Base-by-base conservation (phyloP, 2,113 vertebrate genomes). In the Corythaixoides concolor region DNA sequence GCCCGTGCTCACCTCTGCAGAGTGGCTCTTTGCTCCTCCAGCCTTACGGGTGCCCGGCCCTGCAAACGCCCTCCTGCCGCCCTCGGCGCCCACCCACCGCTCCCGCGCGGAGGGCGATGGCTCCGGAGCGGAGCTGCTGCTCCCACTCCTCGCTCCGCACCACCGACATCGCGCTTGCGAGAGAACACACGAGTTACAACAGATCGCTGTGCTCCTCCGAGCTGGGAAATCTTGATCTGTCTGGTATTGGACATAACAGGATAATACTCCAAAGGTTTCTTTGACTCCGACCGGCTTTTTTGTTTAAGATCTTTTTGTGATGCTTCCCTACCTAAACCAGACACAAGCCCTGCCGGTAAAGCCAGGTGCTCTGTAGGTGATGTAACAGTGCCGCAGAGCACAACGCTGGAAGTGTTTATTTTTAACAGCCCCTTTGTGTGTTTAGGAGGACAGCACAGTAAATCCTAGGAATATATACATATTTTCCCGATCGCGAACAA, bases 361-460 rank as follows among this genome's bases (percentile, higher is more conserved):
- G 3, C 33, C 47, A 2, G 63, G 7, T 2, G 41, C 62, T 55
- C 24, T 5, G 13, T 6, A 10, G 52, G 43, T 5, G 24, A 15
- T 0, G 0, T 1, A 21, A 32, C 0, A 13, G 72, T 6, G 30
- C 4, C 24, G 37, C 2, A 35, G 41, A 58, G 58, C 58, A 33
- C 41, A 32, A 17, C 7, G 53, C 58, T 63, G 55, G 37, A 30
- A 77, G 32, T 24, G 8, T 68, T 85, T 58, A 27, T 41, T 73
- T 85, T 33, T 55, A 72, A 49, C 43, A 22, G 11, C 11, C 23
- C 39, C 47, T 80, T 74, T 53, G 9, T 66, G 52, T 15, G 22
- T 52, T 72, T 24, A 56, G 78, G 50, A 84, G 68, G 53, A 15
- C 43, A 69, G 53, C 72, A 63, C 37, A 67, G 7, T 19, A 56